phyloP scores from a whole-genome alignment of 1,140 invertebrate genomes.

The Parasteatoda tepidariorum region DNA sequence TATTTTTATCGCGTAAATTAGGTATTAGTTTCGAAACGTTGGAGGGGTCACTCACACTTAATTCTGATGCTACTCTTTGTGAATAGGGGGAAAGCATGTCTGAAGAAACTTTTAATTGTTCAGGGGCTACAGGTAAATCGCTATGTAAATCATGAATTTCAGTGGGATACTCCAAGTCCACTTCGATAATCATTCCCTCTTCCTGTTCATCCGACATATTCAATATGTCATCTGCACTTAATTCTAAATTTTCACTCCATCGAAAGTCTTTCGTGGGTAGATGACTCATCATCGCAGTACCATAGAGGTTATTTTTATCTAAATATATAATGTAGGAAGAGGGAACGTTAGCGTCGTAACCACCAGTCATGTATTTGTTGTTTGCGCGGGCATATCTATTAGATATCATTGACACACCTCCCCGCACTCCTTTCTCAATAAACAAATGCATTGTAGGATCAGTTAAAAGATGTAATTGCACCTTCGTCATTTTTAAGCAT shows the following conservation, averaged over 20 bases:
- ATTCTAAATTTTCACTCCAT: not conserved
- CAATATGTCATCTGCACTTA: not conserved
- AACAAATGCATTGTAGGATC: constrained; percentile 27
- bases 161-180: constrained; percentile 63
- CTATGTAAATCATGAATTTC: constrained; percentile 65
- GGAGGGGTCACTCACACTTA: not conserved
- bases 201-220: constrained; percentile 54
- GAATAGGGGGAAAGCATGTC: constrained; percentile 40
- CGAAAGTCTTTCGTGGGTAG: constrained; percentile 55
- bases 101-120: constrained; percentile 56
- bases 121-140: constrained; percentile 68
- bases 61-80: too few relatives aligned
- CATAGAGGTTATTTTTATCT: constrained; percentile 1
- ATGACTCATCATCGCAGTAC: too few relatives aligned
- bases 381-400: not conserved
- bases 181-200: constrained; percentile 63
- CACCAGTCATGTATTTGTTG: not conserved
- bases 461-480: not conserved
- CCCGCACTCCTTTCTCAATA: not conserved
- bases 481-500: not conserved
- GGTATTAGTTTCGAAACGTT: constrained; percentile 3
- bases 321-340: not conserved
- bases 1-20: not conserved
- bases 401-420: not conserved
- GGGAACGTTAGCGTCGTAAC: not conserved